A percentile compares a stretch with the other conserved stretches of the same genome.
These are phyloP conservation scores for Callosobruchus maculatus DNA, from an alignment of 2,888 invertebrate species.

Conservation along the genomic window DNA sequence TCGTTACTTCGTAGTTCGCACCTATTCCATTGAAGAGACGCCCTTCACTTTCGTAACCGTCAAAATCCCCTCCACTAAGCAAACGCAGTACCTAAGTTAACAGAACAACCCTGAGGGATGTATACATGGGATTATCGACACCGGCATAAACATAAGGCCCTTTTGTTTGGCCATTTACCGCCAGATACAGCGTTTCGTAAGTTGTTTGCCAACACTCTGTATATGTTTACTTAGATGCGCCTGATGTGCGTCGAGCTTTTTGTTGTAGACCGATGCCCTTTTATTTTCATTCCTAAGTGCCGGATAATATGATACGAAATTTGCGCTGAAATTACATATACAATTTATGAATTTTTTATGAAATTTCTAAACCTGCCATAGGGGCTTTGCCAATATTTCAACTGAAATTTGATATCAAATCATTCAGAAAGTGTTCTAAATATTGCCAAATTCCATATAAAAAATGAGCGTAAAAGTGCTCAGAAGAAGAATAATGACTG, in stretches of 20 bases:
- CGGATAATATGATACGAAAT: too few relatives aligned
- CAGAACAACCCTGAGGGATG: background rate
- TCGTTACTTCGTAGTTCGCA: background rate
- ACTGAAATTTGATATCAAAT: too few relatives aligned
- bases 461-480: too few relatives aligned
- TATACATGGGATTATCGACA: background rate
- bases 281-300: background rate
- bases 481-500: too few relatives aligned
- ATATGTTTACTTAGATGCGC: background rate
- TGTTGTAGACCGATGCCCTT: background rate
- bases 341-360: too few relatives aligned
- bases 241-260: background rate
- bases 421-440: too few relatives aligned
- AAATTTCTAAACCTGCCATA: too few relatives aligned
- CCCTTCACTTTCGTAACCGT: background rate
- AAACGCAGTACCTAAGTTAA: background rate
- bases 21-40: background rate
- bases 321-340: too few relatives aligned
- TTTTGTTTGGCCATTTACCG: conserved; percentile 50
- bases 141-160: conserved; percentile 2
- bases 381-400: too few relatives aligned
- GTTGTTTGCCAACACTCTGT: background rate
- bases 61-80: background rate
- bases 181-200: conserved; percentile 35
- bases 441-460: too few relatives aligned